Percentiles rank a stretch among this genome's conserved stretches.
These are phyloP conservation scores for Stomatorhinus walkeri DNA, from an alignment of 2,797 vertebrate genomes.

Conservation along the genomic window DNA sequence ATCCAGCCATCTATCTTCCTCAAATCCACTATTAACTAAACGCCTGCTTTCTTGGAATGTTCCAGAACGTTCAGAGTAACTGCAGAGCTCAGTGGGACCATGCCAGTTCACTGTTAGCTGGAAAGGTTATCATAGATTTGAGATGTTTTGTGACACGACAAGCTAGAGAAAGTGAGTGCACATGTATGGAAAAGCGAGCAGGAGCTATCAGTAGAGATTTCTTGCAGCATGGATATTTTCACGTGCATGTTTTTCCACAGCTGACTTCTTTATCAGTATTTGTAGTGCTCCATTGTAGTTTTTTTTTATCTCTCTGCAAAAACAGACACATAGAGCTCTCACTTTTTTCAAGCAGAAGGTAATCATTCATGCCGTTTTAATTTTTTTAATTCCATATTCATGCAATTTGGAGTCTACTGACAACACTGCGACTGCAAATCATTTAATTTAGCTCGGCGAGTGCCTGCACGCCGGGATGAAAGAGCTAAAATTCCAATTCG, in stretches of 20 bases:
- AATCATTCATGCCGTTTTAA: background rate
- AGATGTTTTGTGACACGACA: background rate
- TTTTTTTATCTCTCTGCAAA: background rate
- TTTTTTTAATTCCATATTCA: background rate
- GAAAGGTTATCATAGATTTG: background rate
- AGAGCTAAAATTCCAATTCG: background rate
- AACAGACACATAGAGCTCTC: background rate
- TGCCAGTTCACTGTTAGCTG: background rate
- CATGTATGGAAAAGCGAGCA: background rate
- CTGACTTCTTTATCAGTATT: background rate
- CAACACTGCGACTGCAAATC: slow-evolving; percentile 5
- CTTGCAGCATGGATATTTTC: background rate
- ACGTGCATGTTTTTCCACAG: background rate
- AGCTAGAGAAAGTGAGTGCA: background rate
- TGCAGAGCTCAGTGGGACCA: background rate
- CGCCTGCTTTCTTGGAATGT: background rate
- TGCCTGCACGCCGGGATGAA: background rate
- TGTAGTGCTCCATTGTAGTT: background rate
- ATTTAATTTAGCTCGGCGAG: slow-evolving; percentile 14
- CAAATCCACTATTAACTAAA: background rate
- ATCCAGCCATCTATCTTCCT: background rate
- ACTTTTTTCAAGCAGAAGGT: background rate
- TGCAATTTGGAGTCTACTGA: slow-evolving; percentile 7
- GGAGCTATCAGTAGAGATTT: background rate
- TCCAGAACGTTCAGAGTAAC: background rate